These are phyloP conservation scores for Rhopalosiphum nymphaeae DNA, from an alignment of 2,888 invertebrate species.

Conservation along the genomic window DNA sequence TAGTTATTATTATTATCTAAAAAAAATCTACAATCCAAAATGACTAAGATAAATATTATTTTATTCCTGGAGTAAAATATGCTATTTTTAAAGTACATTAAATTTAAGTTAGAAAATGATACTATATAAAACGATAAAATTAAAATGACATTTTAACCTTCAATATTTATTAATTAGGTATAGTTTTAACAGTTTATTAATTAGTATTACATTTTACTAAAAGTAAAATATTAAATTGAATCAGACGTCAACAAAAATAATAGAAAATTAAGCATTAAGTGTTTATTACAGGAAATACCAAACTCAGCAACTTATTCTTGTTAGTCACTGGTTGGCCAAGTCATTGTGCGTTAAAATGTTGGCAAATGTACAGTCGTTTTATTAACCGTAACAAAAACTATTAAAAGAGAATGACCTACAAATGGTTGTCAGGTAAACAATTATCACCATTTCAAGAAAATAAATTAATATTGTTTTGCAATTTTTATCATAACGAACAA, in stretches of 20 bases:
- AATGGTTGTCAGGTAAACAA: neutral
- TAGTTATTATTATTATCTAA: neutral
- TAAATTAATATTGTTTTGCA: neutral
- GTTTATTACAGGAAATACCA: conserved; percentile 11
- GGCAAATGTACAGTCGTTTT: conserved; percentile 28
- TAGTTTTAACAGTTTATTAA: neutral
- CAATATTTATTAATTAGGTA: neutral
- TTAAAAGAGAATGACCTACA: conserved; percentile 47
- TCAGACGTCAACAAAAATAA: neutral
- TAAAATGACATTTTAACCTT: conserved; percentile 43
- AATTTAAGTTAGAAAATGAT: neutral
- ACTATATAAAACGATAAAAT: neutral
- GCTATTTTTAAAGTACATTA: neutral
- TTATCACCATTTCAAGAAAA: neutral
- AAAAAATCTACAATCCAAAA: neutral
- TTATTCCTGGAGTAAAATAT: neutral
- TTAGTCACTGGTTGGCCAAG: conserved; percentile 2
- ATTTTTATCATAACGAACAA: neutral
- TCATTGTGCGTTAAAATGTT: conserved; percentile 1
- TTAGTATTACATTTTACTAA: neutral
- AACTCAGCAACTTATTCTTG: neutral
- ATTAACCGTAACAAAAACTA: conserved; percentile 28
- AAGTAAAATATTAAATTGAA: neutral
- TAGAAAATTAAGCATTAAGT: neutral
- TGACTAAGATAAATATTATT: neutral